Conservation (phyloP, 2,888 invertebrate genomes). For the Nephrotoma flavescens region DNA sequence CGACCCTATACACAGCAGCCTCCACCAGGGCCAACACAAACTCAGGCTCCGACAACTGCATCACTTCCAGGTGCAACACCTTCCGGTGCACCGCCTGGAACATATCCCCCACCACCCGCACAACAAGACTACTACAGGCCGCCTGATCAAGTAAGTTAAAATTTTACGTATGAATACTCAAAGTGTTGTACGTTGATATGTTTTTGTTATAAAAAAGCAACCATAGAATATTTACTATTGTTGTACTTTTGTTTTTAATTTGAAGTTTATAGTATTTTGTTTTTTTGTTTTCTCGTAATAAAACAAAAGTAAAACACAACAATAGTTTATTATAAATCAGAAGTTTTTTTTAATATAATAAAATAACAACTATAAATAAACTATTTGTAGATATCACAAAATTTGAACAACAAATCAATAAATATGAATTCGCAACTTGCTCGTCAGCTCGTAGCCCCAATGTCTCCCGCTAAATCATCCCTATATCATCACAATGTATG, state of each 20-base stretch:
- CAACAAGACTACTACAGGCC: constrained; percentile 41
- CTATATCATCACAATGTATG: constrained; percentile 29
- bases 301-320: not conserved
- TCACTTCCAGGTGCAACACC: constrained; percentile 23
- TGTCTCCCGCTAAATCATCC: constrained; percentile 34
- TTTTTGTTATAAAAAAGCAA: not conserved
- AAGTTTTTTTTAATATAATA: not conserved
- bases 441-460: constrained; percentile 43
- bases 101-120: constrained; percentile 33
- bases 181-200: too few species aligned
- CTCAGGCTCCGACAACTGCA: constrained; percentile 12
- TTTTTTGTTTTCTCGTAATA: not conserved
- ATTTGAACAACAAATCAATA: constrained; percentile 24
- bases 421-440: constrained; percentile 44
- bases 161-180: not conserved
- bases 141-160: constrained; percentile 26
- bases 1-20: constrained; percentile 8
- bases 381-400: constrained; percentile 14
- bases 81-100: constrained; percentile 20
- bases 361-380: not conserved
- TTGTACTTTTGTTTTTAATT: not conserved
- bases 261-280: not conserved
- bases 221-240: not conserved
- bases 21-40: constrained; percentile 24
- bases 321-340: not conserved